Evolutionary conservation across 2,113 vertebrate species (phyloP).

Genomic region (Crotalus helleri): DNA sequence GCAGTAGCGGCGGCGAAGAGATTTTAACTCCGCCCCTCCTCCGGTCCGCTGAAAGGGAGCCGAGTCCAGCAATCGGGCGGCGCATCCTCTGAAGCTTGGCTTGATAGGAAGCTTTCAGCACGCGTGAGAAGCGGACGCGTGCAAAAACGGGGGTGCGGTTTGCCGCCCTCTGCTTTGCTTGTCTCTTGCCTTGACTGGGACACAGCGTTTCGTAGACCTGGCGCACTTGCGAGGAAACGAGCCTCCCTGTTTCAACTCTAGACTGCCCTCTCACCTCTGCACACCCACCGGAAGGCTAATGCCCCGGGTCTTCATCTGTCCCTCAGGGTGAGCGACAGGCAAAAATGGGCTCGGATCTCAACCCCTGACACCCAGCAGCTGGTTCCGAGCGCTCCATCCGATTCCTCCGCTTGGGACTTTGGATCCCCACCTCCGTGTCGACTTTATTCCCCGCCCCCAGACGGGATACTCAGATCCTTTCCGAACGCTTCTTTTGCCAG

Average conservation of each 20-base stretch:
- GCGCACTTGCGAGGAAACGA: neutral
- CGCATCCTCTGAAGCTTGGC: neutral
- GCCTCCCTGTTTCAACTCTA: neutral
- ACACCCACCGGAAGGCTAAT: neutral
- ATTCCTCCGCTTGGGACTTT: neutral
- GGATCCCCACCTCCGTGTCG: neutral
- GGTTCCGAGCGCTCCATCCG: neutral
- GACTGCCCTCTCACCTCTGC: neutral
- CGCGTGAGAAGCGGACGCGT: neutral
- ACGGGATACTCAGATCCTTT: neutral
- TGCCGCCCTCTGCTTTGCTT: neutral
- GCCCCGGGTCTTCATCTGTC: neutral
- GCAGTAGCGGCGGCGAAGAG: neutral
- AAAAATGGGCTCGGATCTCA: neutral
- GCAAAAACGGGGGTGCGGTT: neutral
- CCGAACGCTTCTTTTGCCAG: neutral
- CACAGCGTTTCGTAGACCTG: neutral
- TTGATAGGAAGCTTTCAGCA: neutral
- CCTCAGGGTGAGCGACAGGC: neutral
- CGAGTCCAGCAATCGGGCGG: neutral
- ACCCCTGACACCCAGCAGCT: neutral
- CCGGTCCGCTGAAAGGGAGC: slow-evolving; percentile 12
- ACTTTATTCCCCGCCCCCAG: neutral
- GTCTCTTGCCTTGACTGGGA: neutral
- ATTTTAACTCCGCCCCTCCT: neutral